Percentiles rank a stretch among this genome's conserved stretches.
phyloP scores from a whole-genome alignment of 2,797 vertebrate genomes.

The Onychomys arenicola region DNA sequence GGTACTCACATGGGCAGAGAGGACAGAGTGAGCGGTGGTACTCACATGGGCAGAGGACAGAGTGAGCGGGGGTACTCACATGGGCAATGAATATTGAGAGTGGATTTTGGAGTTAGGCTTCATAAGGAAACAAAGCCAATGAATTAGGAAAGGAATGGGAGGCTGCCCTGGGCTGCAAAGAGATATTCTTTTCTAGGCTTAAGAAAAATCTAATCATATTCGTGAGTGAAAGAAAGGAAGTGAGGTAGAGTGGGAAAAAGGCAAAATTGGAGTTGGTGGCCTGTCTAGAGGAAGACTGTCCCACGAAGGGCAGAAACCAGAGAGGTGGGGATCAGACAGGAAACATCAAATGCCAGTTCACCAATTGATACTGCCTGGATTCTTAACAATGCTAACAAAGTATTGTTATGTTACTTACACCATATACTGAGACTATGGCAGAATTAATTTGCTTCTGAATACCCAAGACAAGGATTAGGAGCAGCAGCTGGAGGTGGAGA shows the following conservation, averaged over 20 bases:
- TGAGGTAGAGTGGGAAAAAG: background rate
- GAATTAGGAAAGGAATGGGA: background rate
- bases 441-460: background rate
- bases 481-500: background rate
- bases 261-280: background rate
- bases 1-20: no score
- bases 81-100: background rate
- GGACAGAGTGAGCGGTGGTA: no score
- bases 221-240: background rate
- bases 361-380: background rate
- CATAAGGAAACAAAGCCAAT: background rate
- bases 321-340: background rate
- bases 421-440: background rate
- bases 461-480: background rate
- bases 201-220: background rate
- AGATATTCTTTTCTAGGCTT: background rate
- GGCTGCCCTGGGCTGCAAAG: background rate
- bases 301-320: background rate
- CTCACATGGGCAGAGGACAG: no score
- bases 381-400: background rate
- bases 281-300: background rate
- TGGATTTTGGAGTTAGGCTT: background rate
- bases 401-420: background rate
- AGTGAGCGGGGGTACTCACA: no score
- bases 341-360: fast-evolving